Conservation (phyloP, 2,888 invertebrate species). For the Sarcophaga variegata region DNA sequence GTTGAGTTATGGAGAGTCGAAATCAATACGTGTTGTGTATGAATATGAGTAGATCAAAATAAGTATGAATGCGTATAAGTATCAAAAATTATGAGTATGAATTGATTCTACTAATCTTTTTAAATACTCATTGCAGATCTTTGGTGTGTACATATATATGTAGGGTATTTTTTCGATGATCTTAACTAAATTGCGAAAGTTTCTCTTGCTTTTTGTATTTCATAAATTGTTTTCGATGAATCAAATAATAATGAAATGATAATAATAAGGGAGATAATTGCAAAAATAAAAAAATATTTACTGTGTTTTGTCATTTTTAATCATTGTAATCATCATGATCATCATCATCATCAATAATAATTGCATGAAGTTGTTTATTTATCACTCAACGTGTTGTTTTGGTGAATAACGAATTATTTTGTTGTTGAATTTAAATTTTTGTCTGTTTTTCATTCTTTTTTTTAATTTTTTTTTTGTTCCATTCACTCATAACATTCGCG, state of each 20-base stretch:
- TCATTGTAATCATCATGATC: background rate
- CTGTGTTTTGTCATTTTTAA: background rate
- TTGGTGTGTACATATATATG: background rate
- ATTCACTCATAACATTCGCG: conserved; percentile 22
- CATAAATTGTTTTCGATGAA: background rate
- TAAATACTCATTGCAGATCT: too few species aligned
- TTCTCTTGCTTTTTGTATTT: background rate
- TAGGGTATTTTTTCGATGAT: background rate
- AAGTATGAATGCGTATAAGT: too few species aligned
- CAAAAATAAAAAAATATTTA: conserved; percentile 22
- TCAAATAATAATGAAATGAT: background rate
- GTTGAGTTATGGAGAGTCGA: too few species aligned
- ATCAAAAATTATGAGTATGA: too few species aligned
- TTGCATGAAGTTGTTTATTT: conserved; percentile 36
- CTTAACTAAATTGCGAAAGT: background rate
- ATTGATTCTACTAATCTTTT: too few species aligned
- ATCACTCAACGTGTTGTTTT: conserved; percentile 18
- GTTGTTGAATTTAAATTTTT: background rate
- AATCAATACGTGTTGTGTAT: too few species aligned
- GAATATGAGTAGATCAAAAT: too few species aligned
- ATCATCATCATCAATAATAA: conserved; percentile 10
- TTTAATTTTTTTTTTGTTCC: background rate
- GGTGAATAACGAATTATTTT: conserved; percentile 4
- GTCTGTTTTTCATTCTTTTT: background rate
- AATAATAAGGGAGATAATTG: conserved; percentile 5